Evolutionary conservation across 1,140 invertebrate species (phyloP), one percentile per base, ranked within the genome.

Genomic region (Lepidotrigona ventralis): DNA sequence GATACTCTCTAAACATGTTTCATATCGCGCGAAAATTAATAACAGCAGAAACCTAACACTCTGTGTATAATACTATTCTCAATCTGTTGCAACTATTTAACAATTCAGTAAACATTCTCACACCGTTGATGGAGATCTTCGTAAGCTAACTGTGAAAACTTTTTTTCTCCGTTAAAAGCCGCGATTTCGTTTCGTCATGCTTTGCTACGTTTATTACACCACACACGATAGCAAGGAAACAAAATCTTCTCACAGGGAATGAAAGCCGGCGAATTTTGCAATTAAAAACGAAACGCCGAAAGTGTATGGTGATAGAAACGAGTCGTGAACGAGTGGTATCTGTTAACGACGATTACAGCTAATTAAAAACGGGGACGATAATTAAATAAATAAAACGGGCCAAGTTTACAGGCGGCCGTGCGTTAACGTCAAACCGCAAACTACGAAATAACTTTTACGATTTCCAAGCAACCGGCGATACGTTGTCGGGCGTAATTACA

Each of bases 391-490:
- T 6, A 8, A 46, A 46, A 56, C 73, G 60, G 21, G 17, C 8
- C 64, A n/a, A 26, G 74, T 70, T 46, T 78, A 54, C 80, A 77
- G 19, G 3, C 14, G 51, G 21, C 21, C 26, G 39, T 51, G 66
- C 39, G 70, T 82, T 78, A 82, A 78, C 81, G 81, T 39, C 66
- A 26, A 9, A 6, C 46, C 29, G 39, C 8, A 82, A n/a, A 82
- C 80, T 82, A 77, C 53, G 69, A 76, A 82, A 69, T 64, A 82
- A 82, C 80, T 68, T 76, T 82, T 77, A 82, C 76, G 54, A 69
- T 82, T 82, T 82, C 63, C 51, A 76, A 74, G 68, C 74, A 78
- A 77, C 81, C 77, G 70, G 70, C 74, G 81, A 82, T 82, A 82
- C 73, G 54, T 82, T 77, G 74, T 77, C 64, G 81, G 53, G 74